Evolutionary conservation across 2,797 vertebrate species (phyloP), one percentile per base, ranked within the genome.

Genomic region (Sebastes glaucus): DNA sequence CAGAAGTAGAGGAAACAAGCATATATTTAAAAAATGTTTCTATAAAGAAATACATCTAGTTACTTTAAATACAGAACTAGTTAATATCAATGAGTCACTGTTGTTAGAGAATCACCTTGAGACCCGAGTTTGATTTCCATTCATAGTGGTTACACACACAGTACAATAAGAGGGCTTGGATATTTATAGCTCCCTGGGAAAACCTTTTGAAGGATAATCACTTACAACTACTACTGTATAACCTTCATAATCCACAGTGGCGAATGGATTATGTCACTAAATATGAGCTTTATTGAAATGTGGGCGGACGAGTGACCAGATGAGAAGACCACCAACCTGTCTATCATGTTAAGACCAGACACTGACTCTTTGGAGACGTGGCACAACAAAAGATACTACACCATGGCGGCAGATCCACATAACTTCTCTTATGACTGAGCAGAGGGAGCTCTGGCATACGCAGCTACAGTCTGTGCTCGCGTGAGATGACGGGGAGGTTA

Each of bases 121-220:
- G 22, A 63, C n/a, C 49, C 6, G 32, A 56, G 53, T 62, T 53
- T 60, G 23, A 77, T 72, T 84, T 81, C 68, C 66, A 84, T 77
- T 74, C 72, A 78, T 62, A 55, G 14, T 4, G 0, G 28, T 64
- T 20, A 55, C 52, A 79, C 28, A 33, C 28, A 33, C 46, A 60
- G 38, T 22, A 79, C 66, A 85, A 78, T 81, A 78, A 69, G 38
- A 80, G 70, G 79, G 38, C 23, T 30, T 52, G 14, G 70, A 70
- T 93, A 93, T 94, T 92, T 92, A 92, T 91, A 89, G 91, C 78
- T 84, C 64, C 33, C 64, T 42, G 71, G 82, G 74, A 88, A 91
- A 92, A 89, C 87, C 79, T 92, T 95, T 93, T 93, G 82, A 87
- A 89, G 78, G 82, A 95, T 94, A 95, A 95, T 92, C 91, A 94